phyloP scores from a whole-genome alignment of 2,888 invertebrate species.

The Drosophila planitibia region DNA sequence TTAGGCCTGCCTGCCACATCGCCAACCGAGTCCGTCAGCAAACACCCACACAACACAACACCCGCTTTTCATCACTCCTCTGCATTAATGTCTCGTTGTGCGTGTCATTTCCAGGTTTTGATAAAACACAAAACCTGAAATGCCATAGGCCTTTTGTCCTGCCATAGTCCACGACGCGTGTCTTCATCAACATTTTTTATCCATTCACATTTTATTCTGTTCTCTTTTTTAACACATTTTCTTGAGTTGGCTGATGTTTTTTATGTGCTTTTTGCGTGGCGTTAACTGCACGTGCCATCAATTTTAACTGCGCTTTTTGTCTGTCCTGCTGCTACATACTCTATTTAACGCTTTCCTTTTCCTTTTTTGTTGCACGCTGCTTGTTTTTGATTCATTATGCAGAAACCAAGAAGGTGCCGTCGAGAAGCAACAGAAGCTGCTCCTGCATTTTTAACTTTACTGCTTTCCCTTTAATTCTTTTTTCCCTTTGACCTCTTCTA shows the following conservation, averaged over 20 bases:
- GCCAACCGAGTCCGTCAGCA: background rate
- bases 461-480: conserved; percentile 7
- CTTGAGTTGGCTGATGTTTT: conserved; percentile 54
- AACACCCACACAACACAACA: background rate
- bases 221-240: conserved; percentile 54
- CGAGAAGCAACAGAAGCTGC: conserved; percentile 16
- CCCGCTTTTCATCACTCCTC: conserved; percentile 37
- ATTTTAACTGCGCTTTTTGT: conserved; percentile 72
- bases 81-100: conserved; percentile 44
- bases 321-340: conserved; percentile 6
- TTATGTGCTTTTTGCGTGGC: conserved; percentile 75
- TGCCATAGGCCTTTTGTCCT: conserved; percentile 48
- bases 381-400: conserved; percentile 54
- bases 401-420: conserved; percentile 26
- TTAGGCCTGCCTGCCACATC: conserved; percentile 25
- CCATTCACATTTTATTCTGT: conserved; percentile 34
- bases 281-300: conserved; percentile 77
- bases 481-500: conserved; percentile 33
- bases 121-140: conserved; percentile 29
- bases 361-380: conserved; percentile 5
- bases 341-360: conserved; percentile 23
- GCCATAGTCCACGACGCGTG: conserved; percentile 39
- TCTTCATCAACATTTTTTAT: conserved; percentile 64
- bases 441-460: conserved; percentile 11
- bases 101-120: conserved; percentile 67